Conservation (phyloP, 2,797 vertebrate genomes). For the Bufotes viridis region DNA sequence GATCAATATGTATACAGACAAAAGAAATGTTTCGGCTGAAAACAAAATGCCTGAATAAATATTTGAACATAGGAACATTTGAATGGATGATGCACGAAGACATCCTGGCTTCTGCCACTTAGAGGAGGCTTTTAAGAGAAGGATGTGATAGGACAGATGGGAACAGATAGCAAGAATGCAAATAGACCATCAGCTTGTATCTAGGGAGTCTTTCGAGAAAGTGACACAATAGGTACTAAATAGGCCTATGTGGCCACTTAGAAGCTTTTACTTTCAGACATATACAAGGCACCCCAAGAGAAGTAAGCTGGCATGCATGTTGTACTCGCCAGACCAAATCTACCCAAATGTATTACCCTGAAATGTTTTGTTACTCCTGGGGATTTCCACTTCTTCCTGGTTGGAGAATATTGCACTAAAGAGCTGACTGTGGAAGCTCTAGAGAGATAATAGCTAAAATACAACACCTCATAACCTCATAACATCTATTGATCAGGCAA, state of each 20-base stretch:
- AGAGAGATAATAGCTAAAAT: not conserved
- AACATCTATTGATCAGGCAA: not conserved
- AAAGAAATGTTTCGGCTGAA: conserved; percentile 49
- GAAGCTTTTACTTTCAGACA: not conserved
- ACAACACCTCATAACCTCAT: not conserved
- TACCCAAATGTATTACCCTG: not conserved
- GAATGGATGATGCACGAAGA: conserved; percentile 29
- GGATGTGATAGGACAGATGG: not conserved
- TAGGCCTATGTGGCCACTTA: not conserved
- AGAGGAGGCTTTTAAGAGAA: not conserved
- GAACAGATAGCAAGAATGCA: not conserved
- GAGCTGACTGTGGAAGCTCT: not conserved
- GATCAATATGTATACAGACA: conserved; percentile 40
- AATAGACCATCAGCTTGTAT: not conserved
- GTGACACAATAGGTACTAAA: not conserved
- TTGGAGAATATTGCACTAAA: not conserved
- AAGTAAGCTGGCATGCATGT: not conserved
- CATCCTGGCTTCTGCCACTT: not conserved
- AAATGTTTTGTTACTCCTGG: not conserved
- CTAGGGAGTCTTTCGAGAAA: not conserved
- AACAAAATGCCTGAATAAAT: conserved; percentile 57
- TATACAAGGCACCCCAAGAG: not conserved
- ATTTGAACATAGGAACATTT: conserved; percentile 53
- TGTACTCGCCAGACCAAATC: not conserved
- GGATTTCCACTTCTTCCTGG: not conserved